Percentiles rank a stretch among this genome's conserved stretches.
Evolutionary conservation across 2,113 vertebrate genomes (phyloP).

Genomic region (Todiramphus saurophagus): DNA sequence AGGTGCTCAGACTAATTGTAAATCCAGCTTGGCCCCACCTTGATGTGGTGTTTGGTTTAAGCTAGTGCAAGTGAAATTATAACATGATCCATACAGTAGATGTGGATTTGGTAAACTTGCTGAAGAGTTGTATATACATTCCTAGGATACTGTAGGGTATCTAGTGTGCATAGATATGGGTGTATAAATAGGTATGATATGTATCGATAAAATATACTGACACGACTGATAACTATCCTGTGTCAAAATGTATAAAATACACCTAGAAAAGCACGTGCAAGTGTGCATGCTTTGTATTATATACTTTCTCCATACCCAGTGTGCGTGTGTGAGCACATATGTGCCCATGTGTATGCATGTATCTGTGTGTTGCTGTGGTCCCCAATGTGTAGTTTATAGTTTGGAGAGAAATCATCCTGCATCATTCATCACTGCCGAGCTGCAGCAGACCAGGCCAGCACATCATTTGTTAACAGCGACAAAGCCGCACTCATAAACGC

Average conservation of each 20-base stretch:
- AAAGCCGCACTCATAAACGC: conserved; percentile 83
- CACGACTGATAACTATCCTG: neutral
- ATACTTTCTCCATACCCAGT: neutral
- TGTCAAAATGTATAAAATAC: neutral
- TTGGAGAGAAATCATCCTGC: conserved; percentile 78
- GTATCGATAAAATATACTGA: neutral
- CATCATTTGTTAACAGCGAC: conserved; percentile 84
- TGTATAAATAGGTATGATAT: neutral
- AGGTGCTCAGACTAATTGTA: conserved; percentile 16
- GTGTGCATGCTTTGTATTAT: neutral
- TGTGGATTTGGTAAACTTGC: neutral
- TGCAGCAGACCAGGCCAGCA: conserved; percentile 77
- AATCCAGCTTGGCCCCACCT: neutral
- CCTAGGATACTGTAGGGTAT: neutral
- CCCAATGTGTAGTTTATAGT: conserved; percentile 67
- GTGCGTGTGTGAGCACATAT: neutral
- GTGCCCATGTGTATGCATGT: neutral
- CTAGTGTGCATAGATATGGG: neutral
- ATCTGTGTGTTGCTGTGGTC: conserved; percentile 1
- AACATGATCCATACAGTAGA: neutral
- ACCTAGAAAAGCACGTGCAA: neutral
- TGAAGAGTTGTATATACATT: neutral
- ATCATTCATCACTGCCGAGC: conserved; percentile 78
- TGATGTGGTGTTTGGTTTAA: neutral
- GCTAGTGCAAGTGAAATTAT: neutral